phyloP scores from a whole-genome alignment of 2,888 invertebrate species.

The Drosophila flavopinicola region DNA sequence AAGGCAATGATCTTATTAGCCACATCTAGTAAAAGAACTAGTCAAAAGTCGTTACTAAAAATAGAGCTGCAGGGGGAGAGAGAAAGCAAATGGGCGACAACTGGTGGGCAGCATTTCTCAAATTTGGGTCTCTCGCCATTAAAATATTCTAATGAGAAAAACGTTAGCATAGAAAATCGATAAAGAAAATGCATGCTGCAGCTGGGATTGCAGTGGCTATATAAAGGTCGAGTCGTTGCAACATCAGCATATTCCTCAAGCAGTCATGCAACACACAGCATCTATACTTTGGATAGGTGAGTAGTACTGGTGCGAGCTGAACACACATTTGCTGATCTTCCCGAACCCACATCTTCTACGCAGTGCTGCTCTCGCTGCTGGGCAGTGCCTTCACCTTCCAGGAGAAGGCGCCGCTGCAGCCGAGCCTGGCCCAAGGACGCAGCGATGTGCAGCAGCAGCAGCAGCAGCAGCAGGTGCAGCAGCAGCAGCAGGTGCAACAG shows the following conservation, averaged over 20 bases:
- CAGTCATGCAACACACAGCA: conserved; percentile 57
- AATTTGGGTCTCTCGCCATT: conserved; percentile 12
- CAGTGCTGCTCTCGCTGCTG: conserved; percentile 52
- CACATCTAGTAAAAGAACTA: conserved; percentile 22
- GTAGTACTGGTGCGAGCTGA: neutral
- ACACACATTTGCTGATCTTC: neutral
- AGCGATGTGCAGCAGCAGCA: conserved; percentile 31
- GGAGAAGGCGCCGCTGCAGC: conserved; percentile 58
- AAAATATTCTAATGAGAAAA: conserved; percentile 69
- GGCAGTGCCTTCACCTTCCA: conserved; percentile 44
- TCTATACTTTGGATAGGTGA: conserved; percentile 57
- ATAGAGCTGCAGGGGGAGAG: conserved; percentile 6
- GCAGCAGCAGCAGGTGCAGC: conserved; percentile 1
- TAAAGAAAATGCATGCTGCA: conserved; percentile 50
- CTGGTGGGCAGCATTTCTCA: conserved; percentile 11
- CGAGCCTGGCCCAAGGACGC: conserved; percentile 42
- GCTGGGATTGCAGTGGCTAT: conserved; percentile 33
- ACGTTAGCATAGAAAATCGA: conserved; percentile 48
- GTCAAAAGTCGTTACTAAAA: conserved; percentile 26
- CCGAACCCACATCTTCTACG: neutral
- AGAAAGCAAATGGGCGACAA: conserved; percentile 40
- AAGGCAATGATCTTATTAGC: conserved; percentile 31
- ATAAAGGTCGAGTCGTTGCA: conserved; percentile 42
- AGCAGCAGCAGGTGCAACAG: conserved; percentile 12
- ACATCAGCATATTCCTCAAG: conserved; percentile 40